Base-by-base conservation (phyloP, 2,888 invertebrate species). In the Hetaerina titia region DNA sequence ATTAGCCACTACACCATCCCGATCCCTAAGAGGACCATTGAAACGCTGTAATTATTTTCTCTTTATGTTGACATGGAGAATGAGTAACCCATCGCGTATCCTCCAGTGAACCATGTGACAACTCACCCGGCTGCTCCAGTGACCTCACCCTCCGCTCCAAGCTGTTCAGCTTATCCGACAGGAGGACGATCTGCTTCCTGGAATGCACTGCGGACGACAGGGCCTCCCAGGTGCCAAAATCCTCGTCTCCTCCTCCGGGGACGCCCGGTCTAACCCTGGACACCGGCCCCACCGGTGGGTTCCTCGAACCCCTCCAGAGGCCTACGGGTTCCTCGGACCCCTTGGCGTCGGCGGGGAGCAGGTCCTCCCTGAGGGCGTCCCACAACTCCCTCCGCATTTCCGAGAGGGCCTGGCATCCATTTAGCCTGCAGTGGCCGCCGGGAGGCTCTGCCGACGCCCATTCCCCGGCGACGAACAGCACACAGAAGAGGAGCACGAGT, bases 81-180 rank as follows among this genome's bases (percentile, higher is more conserved):
- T 45, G 45, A 45, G 45, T 45, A 45, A 45, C 45, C 45, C 45
- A 45, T 5, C 63, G 17, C 15, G 13, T 15, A 19, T 63, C 15
- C 13, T 19, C 5, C 19, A 15, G 2, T 8, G 15, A 63, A 63
- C 17, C 63, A 63, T 19, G 19, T 15, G 63, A 63, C 63, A 8
- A 95, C 96, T 96, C 96, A 98, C 98, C 97, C 96, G 98, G 97
- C 96, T 98, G 98, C 96, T 98, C 98, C 95, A 98, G 97, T 13
- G 98, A 98, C 95, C 98, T 97, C 56, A 98, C 96, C 95, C 98
- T 96, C 88, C 98, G 97, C 95, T 98, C 98, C 90, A 98, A 57
- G 13, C 45, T 69, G 56, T 19, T 92, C 74, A 92, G n/a, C 92
- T 56, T 92, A 2, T 92, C 92, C 57, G 63, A n/a, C 22, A 92